Percentiles rank a stretch among this genome's conserved stretches.
phyloP scores from a whole-genome alignment of 2,797 vertebrate genomes.

The Typhlichthys eigenmanni region DNA sequence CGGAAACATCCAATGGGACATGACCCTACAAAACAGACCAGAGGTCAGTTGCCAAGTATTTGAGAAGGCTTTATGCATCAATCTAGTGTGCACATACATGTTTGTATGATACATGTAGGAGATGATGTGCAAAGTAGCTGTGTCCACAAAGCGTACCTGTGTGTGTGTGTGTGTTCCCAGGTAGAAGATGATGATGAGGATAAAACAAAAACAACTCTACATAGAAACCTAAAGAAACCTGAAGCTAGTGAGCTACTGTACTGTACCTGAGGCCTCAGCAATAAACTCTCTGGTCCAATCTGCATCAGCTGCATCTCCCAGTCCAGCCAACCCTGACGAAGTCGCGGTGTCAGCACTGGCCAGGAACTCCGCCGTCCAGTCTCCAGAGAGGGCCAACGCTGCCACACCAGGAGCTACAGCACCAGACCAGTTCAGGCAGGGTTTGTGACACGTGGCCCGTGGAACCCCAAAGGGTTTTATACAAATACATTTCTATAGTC shows the following conservation, averaged over 20 bases:
- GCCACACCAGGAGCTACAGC: slow-evolving; percentile 91
- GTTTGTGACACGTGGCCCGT: too few species aligned
- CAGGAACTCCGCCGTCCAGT: slow-evolving; percentile 94
- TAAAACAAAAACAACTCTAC: slow-evolving; percentile 8
- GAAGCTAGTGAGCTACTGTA: too few species aligned
- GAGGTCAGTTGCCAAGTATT: too few species aligned
- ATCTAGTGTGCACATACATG: background rate
- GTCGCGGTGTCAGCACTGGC: slow-evolving; percentile 72
- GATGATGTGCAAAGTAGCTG: slow-evolving; percentile 12
- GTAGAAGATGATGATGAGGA: slow-evolving; percentile 4
- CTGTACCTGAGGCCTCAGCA: slow-evolving; percentile 89
- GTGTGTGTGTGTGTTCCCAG: background rate
- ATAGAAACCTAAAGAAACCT: background rate
- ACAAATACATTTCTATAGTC: background rate
- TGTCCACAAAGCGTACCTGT: slow-evolving; percentile 2
- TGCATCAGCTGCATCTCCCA: slow-evolving; percentile 86
- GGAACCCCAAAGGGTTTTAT: too few species aligned
- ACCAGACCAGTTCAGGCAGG: background rate
- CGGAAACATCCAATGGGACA: background rate
- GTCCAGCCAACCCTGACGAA: slow-evolving; percentile 76
- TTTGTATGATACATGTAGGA: background rate
- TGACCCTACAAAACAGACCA: too few species aligned
- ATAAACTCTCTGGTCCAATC: slow-evolving; percentile 98
- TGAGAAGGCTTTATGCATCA: background rate
- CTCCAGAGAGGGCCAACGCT: slow-evolving; percentile 91